Evolutionary conservation across 2,888 invertebrate species (phyloP).

Genomic region (Drosophila infuscata): DNA sequence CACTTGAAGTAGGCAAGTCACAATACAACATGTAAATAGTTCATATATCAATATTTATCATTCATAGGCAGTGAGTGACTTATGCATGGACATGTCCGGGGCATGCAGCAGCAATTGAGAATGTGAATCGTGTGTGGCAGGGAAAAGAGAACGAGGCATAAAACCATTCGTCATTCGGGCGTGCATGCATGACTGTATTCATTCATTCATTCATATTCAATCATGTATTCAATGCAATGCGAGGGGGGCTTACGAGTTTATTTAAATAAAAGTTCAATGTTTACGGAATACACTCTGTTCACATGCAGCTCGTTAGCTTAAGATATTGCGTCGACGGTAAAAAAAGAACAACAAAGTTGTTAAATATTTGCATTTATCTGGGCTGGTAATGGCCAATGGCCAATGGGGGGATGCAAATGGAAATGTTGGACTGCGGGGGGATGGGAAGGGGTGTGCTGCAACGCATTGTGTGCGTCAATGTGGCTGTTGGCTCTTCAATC

Average conservation of each 20-base stretch:
- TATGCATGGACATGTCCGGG: constrained; percentile 69
- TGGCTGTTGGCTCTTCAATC: constrained; percentile 76
- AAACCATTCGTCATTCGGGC: constrained; percentile 66
- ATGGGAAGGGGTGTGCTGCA: constrained; percentile 14
- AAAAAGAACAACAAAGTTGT: constrained; percentile 48
- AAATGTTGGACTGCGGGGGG: not conserved
- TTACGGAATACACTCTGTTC: constrained; percentile 52
- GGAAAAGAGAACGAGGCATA: constrained; percentile 38
- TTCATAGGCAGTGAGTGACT: constrained; percentile 56
- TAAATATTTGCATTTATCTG: constrained; percentile 69
- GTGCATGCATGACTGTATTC: constrained; percentile 50
- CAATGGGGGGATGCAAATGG: not conserved
- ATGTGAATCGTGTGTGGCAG: constrained; percentile 69
- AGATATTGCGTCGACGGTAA: constrained; percentile 51
- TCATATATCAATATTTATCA: constrained; percentile 39
- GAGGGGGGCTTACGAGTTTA: constrained; percentile 37
- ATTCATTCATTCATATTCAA: constrained; percentile 73
- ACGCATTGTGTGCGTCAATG: constrained; percentile 55
- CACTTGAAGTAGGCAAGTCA: not conserved
- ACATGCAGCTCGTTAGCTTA: constrained; percentile 56
- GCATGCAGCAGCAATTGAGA: constrained; percentile 45
- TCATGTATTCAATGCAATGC: constrained; percentile 73
- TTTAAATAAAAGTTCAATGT: constrained; percentile 74
- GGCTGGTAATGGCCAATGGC: constrained; percentile 18
- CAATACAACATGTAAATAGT: constrained; percentile 5